Conservation (phyloP, 2,888 invertebrate species). For the Cabera pusaria region DNA sequence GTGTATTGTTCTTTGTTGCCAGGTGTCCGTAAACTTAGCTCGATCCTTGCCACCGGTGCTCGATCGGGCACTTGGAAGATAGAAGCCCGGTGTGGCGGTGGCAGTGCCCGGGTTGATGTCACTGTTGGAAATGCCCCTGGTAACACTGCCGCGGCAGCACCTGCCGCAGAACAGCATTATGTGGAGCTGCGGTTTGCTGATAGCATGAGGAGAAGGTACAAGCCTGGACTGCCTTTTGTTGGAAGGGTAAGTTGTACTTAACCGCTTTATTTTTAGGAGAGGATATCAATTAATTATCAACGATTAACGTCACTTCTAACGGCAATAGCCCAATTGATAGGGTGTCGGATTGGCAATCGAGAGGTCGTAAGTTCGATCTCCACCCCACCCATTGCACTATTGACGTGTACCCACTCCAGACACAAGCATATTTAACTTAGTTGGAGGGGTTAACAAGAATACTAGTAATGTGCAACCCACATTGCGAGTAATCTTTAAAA, state of each 20-base stretch:
- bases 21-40: slow-evolving; percentile 84
- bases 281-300: no score
- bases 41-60: slow-evolving; percentile 81
- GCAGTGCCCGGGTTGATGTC: slow-evolving; percentile 80
- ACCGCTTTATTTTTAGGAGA: no score
- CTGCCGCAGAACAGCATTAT: slow-evolving; percentile 87
- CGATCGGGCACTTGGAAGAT: slow-evolving; percentile 84
- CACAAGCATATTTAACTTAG: no score
- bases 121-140: slow-evolving; percentile 73
- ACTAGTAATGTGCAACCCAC: no score
- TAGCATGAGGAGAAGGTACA: slow-evolving; percentile 86
- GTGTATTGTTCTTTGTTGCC: slow-evolving; percentile 37
- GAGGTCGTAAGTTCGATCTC: no score
- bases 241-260: slow-evolving; percentile 85
- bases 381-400: no score
- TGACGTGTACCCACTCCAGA: no score
- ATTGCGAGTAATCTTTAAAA: no score
- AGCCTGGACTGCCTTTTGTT: slow-evolving; percentile 86
- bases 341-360: no score
- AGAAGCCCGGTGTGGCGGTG: slow-evolving; percentile 78
- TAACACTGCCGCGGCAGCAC: slow-evolving; percentile 77
- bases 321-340: no score
- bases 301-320: no score
- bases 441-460: no score
- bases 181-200: slow-evolving; percentile 86